A percentile compares a stretch with the other conserved stretches of the same genome.
Evolutionary conservation across 2,113 vertebrate genomes (phyloP).

Genomic region (Toxotes jaculatrix): DNA sequence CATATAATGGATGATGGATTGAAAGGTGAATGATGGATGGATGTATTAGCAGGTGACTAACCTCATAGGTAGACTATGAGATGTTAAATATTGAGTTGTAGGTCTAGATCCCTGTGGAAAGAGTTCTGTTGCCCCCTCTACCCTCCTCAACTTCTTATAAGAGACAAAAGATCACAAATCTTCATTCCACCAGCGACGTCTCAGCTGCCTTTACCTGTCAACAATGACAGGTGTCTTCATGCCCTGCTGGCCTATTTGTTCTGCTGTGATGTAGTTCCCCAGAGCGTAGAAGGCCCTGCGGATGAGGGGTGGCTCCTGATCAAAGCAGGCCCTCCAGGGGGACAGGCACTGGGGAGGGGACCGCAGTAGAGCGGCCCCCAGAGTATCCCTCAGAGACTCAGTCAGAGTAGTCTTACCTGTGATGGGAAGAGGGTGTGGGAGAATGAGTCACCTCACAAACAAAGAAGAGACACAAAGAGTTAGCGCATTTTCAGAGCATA

Average conservation of each 20-base stretch:
- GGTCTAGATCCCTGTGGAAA: constrained; percentile 11
- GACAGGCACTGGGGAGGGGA: constrained; percentile 90
- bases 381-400: constrained; percentile 81
- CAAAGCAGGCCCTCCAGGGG: constrained; percentile 89
- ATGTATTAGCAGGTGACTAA: constrained; percentile 18
- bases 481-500: background rate
- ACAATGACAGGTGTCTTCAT: constrained; percentile 87
- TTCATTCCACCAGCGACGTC: background rate
- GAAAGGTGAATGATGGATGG: constrained; percentile 27
- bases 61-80: background rate
- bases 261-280: constrained; percentile 93
- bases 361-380: constrained; percentile 86
- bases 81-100: constrained; percentile 35
- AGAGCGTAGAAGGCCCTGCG: constrained; percentile 94
- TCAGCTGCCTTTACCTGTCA: constrained; percentile 87
- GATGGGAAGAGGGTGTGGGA: background rate
- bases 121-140: background rate
- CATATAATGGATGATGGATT: constrained; percentile 24
- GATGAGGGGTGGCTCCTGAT: constrained; percentile 88
- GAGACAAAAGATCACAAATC: constrained; percentile 33
- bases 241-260: constrained; percentile 86
- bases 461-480: background rate
- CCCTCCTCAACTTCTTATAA: constrained; percentile 26
- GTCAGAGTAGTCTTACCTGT: constrained; percentile 95
- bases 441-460: background rate